A percentile compares a stretch with the other conserved stretches of the same genome.
These are phyloP conservation scores for Pterostichus madidus DNA, from an alignment of 2,888 invertebrate genomes.

Conservation along the genomic window DNA sequence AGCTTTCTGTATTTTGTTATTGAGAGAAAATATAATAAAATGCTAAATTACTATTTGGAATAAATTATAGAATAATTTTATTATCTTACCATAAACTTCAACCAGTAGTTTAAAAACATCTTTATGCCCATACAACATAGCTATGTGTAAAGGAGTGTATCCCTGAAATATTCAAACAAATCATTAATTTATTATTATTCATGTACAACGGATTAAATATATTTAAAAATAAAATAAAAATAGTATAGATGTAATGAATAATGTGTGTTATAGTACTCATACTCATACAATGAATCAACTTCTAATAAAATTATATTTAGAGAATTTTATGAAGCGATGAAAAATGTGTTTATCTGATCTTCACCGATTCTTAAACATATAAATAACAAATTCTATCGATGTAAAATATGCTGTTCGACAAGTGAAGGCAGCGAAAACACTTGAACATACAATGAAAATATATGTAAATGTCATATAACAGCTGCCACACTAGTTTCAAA, in stretches of 20 bases:
- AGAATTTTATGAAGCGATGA: constrained; percentile 41
- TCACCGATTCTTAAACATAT: constrained; percentile 39
- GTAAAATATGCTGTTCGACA: constrained; percentile 58
- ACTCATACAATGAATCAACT: constrained; percentile 11
- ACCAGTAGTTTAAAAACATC: constrained; percentile 93
- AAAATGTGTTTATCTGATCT: constrained; percentile 48
- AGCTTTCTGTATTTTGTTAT: too few relatives aligned
- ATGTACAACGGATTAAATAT: constrained; percentile 1
- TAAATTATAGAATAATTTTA: constrained; percentile 42
- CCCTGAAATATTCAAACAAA: constrained; percentile 83
- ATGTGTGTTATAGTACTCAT: neutral
- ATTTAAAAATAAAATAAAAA: neutral
- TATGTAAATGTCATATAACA: constrained; percentile 75
- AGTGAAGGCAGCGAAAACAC: constrained; percentile 51
- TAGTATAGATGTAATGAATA: neutral
- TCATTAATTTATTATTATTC: constrained; percentile 20
- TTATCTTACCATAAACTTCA: constrained; percentile 89
- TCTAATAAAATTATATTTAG: constrained; percentile 18
- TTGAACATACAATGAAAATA: constrained; percentile 66
- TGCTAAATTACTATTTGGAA: neutral
- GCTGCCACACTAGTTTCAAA: constrained; percentile 75
- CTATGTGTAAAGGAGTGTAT: constrained; percentile 95
- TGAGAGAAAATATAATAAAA: too few relatives aligned
- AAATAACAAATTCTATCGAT: constrained; percentile 58
- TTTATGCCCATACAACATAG: constrained; percentile 93